phyloP scores from a whole-genome alignment of 2,888 invertebrate species.

The Platycheirus rosarum region DNA sequence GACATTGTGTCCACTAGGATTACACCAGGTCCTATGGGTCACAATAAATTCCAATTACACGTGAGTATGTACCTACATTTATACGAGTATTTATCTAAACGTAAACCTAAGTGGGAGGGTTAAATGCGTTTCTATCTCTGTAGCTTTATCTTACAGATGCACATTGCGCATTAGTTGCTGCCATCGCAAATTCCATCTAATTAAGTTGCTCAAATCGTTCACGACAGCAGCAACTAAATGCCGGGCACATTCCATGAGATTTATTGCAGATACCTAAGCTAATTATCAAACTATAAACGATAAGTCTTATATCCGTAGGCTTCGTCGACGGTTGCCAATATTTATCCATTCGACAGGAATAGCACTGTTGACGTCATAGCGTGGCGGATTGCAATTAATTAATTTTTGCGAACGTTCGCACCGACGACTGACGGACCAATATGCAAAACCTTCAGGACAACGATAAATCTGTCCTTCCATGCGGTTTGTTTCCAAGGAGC shows the following conservation, averaged over 20 bases:
- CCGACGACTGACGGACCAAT: conserved; percentile 90
- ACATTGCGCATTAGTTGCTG: conserved; percentile 57
- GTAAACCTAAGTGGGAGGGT: conserved; percentile 40
- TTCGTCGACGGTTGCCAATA: conserved; percentile 80
- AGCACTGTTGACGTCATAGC: conserved; percentile 75
- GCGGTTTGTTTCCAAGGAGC: conserved; percentile 82
- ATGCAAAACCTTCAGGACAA: conserved; percentile 90
- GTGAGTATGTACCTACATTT: conserved; percentile 5
- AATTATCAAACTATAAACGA: conserved; percentile 35
- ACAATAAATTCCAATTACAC: conserved; percentile 46
- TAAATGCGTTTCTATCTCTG: conserved; percentile 27
- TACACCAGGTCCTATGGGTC: conserved; percentile 7
- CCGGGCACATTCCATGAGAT: conserved; percentile 24
- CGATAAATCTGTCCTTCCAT: conserved; percentile 88
- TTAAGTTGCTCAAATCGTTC: conserved; percentile 39
- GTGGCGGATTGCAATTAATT: conserved; percentile 84
- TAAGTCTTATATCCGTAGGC: conserved; percentile 75
- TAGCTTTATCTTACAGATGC: conserved; percentile 42
- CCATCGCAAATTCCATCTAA: conserved; percentile 55
- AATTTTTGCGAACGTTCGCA: conserved; percentile 87
- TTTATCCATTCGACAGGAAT: conserved; percentile 82
- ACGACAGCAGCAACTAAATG: conserved; percentile 63
- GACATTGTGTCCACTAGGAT: conserved; percentile 10
- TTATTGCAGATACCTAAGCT: conserved; percentile 51
- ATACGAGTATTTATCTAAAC: conserved; percentile 32